Base-by-base conservation (phyloP, 1,140 invertebrate species). In the Euura saliciscinereae region DNA sequence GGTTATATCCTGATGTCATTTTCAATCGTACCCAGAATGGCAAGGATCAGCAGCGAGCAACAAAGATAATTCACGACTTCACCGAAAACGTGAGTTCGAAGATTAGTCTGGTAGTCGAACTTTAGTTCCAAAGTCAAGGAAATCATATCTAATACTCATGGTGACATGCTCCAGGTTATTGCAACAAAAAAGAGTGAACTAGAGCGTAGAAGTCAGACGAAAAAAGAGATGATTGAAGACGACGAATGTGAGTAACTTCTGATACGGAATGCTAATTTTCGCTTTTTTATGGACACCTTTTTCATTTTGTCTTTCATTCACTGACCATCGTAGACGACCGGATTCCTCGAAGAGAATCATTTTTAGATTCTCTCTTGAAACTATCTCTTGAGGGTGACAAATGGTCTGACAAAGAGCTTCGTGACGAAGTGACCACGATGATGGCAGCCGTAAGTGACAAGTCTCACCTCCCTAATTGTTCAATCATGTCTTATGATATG, bases 391-490 rank as follows among this genome's bases (percentile, higher is more conserved):
- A 76, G 8, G 81, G 80, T 44, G 77, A 44, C 42, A 76, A 78
- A 71, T 84, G 91, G 45, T 79, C 87, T 0, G 85, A 90, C 72
- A 86, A 89, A 65, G 87, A 93, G 76, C 88, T 94, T 43, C 84
- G 91, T n/a, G 93, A 94, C 78, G 93, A 94, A 85, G 92, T 94
- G 6, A 92, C 94, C 77, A 94, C 93, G 0, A 94, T 95, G 78
- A 94, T 92, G 74, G 91, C 93, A 75, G 91, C 91, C 85, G 90
- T 90, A 28, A 3, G 51, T 59, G 13, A 11, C 13, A 28, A 28
- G 28, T 28, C 28, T 28, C 28, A 28, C 28, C 0, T 28, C 28
- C 28, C 28, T n/a, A n/a, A n/a, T 28, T 28, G 28, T 28, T 28
- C 28, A 1, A 28, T 28, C 28, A 28, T 28, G 28, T 28, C 28